Percentiles rank a stretch among this genome's conserved stretches.
Evolutionary conservation across 2,113 vertebrate genomes (phyloP).

Genomic region (Hippopotamus amphibius): DNA sequence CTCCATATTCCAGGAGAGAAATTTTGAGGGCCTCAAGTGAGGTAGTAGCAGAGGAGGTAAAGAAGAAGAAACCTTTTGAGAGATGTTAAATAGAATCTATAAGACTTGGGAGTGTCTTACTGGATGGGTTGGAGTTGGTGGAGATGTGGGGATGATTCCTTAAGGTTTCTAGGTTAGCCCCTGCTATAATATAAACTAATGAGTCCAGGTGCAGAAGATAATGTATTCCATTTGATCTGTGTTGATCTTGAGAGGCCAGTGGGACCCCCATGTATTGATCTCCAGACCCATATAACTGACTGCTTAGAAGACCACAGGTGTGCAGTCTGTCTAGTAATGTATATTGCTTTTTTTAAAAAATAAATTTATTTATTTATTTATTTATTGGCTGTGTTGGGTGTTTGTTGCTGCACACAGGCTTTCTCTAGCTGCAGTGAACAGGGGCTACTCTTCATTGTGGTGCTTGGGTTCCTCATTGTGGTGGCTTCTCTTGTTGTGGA

Average conservation of each 20-base stretch:
- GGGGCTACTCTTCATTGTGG: too few relatives aligned
- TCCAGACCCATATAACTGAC: not conserved
- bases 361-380: too few relatives aligned
- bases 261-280: not conserved
- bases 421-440: too few relatives aligned
- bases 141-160: not conserved
- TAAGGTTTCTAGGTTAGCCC: not conserved
- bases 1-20: not conserved
- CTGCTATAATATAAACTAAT: not conserved
- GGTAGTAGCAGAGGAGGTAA: not conserved
- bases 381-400: too few relatives aligned
- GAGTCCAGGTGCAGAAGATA: not conserved
- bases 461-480: too few relatives aligned
- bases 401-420: too few relatives aligned
- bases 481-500: too few relatives aligned
- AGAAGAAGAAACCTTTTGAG: not conserved
- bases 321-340: not conserved
- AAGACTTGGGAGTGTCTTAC: not conserved
- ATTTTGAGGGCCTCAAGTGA: not conserved
- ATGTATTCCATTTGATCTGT: not conserved
- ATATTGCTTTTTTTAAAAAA: not conserved
- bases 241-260: not conserved
- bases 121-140: not conserved
- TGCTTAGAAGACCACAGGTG: not conserved
- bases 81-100: not conserved